These are phyloP conservation scores for Chloropsis hardwickii DNA, from an alignment of 2,113 vertebrate species.

Conservation along the genomic window DNA sequence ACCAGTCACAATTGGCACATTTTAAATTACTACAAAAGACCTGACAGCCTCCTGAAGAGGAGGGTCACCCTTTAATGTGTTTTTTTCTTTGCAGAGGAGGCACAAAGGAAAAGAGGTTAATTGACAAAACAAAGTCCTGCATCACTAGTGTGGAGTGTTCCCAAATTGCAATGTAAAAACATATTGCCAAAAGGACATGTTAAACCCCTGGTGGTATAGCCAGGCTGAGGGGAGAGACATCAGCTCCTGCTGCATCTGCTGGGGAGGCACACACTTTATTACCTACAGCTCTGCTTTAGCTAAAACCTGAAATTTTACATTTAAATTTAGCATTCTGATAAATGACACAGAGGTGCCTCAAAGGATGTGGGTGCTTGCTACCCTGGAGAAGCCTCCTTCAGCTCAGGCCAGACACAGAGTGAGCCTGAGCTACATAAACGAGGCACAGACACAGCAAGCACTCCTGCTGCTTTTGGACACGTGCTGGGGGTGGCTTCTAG, in stretches of 20 bases:
- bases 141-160: background rate
- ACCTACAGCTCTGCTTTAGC: background rate
- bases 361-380: background rate
- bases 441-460: background rate
- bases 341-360: background rate
- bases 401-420: background rate
- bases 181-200: background rate
- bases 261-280: background rate
- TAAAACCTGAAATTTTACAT: background rate
- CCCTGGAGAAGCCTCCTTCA: conserved; percentile 3
- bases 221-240: conserved; percentile 19
- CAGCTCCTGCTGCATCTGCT: background rate
- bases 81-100: background rate
- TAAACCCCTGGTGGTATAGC: background rate
- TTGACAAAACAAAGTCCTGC: conserved; percentile 17
- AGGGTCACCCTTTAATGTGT: background rate
- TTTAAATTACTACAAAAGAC: background rate
- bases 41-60: background rate
- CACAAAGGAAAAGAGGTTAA: conserved; percentile 31
- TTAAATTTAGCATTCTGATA: background rate
- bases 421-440: background rate
- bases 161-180: background rate
- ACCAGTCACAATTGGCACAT: background rate
- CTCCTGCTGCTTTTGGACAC: background rate
- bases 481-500: background rate